Percentiles rank a stretch among this genome's conserved stretches.
Conservation (phyloP, 2,113 vertebrate species). For the Chaetodon auriga region DNA sequence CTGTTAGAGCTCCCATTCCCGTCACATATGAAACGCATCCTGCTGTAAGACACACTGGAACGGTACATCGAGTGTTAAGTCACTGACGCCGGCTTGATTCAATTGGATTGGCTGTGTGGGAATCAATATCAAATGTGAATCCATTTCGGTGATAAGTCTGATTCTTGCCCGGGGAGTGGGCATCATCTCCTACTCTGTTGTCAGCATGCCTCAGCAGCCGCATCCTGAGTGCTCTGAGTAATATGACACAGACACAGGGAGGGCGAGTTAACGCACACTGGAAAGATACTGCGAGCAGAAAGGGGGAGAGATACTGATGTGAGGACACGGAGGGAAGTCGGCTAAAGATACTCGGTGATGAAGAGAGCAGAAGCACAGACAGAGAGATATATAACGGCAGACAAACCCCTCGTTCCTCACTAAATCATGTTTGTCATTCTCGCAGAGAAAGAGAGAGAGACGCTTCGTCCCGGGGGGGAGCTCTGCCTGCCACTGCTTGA, state of each 20-base stretch:
- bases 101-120: conserved; percentile 25
- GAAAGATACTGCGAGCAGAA: conserved; percentile 40
- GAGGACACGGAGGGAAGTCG: conserved; percentile 48
- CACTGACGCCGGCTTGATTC: conserved; percentile 30
- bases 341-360: conserved; percentile 43
- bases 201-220: conserved; percentile 58
- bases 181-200: conserved; percentile 57
- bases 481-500: conserved; percentile 34
- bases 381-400: conserved; percentile 41
- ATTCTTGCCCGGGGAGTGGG: conserved; percentile 53
- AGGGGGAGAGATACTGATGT: conserved; percentile 49
- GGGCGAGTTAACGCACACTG: conserved; percentile 41
- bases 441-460: not conserved
- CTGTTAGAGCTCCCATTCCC: not conserved
- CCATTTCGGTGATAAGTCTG: conserved; percentile 43
- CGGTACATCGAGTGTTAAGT: conserved; percentile 13
- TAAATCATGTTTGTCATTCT: conserved; percentile 67
- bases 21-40: not conserved
- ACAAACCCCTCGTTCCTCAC: conserved; percentile 60
- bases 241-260: conserved; percentile 57
- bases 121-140: conserved; percentile 60
- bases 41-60: not conserved
- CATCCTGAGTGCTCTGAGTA: conserved; percentile 44
- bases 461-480: conserved; percentile 32
- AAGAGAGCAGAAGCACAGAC: conserved; percentile 46